These are phyloP conservation scores for Typhlichthys eigenmanni DNA, from an alignment of 2,797 vertebrate species.

Conservation along the genomic window DNA sequence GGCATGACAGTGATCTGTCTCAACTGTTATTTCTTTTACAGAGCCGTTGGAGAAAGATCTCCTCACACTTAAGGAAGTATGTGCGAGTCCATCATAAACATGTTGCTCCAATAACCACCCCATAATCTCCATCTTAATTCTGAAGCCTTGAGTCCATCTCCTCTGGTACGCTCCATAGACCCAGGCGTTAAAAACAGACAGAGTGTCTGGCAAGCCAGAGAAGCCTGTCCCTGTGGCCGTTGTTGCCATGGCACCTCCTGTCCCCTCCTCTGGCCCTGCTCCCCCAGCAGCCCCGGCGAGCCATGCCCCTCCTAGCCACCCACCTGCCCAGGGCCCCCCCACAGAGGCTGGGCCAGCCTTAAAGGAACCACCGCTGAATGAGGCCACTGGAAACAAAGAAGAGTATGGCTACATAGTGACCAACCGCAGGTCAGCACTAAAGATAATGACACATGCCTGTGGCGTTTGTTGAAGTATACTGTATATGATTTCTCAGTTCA, in stretches of 20 bases:
- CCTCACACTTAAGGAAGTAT: slow-evolving; percentile 66
- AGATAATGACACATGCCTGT: too few species aligned
- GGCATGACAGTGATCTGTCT: slow-evolving; percentile 25
- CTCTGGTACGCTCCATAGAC: slow-evolving; percentile 37
- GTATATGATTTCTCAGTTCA: too few species aligned
- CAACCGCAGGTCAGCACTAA: slow-evolving; percentile 84
- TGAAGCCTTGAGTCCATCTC: neutral
- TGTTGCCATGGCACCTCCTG: slow-evolving; percentile 22
- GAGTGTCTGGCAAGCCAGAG: slow-evolving; percentile 39
- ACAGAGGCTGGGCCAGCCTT: slow-evolving; percentile 33
- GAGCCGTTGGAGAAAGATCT: slow-evolving; percentile 64
- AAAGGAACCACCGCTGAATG: slow-evolving; percentile 50
- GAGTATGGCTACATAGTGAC: slow-evolving; percentile 96
- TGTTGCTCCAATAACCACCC: rapidly evolving
- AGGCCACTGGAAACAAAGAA: slow-evolving; percentile 64
- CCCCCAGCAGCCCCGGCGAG: slow-evolving; percentile 27
- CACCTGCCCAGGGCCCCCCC: slow-evolving; percentile 44
- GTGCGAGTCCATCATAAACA: neutral
- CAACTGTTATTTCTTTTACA: slow-evolving; percentile 20
- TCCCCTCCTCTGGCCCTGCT: slow-evolving; percentile 34
- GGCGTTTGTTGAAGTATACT: too few species aligned
- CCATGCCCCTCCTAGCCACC: slow-evolving; percentile 35
- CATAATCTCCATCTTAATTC: neutral
- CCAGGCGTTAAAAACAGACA: slow-evolving; percentile 61
- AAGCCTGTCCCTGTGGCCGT: slow-evolving; percentile 28